A percentile compares a stretch with the other conserved stretches of the same genome.
Conservation (phyloP, 2,797 vertebrate species). For the Melanotaenia pygmaea region DNA sequence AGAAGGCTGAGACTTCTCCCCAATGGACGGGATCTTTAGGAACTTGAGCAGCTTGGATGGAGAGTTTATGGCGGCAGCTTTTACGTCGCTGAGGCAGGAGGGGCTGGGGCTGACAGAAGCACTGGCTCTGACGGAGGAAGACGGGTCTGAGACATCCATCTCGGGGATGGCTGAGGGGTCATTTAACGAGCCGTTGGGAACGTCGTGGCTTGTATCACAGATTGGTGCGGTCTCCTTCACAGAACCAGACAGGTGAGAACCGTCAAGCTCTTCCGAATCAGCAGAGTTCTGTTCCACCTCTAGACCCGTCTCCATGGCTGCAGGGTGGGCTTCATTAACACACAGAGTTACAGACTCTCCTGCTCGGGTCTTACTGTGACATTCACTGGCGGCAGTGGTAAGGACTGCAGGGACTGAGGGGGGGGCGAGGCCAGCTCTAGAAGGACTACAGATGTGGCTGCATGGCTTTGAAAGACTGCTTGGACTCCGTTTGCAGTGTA, state of each 20-base stretch:
- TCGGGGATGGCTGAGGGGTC: constrained; percentile 66
- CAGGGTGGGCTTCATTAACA: constrained; percentile 67
- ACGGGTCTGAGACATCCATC: constrained; percentile 55
- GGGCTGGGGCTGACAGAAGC: constrained; percentile 82
- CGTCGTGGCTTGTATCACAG: constrained; percentile 49
- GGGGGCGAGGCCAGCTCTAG: constrained; percentile 58
- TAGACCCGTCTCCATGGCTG: constrained; percentile 64
- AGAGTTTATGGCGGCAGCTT: constrained; percentile 84
- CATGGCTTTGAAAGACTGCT: constrained; percentile 82
- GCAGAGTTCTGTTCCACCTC: constrained; percentile 41
- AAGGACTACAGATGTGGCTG: constrained; percentile 75
- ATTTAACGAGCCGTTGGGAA: constrained; percentile 57
- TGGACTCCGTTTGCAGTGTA: constrained; percentile 83
- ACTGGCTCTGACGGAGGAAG: constrained; percentile 76
- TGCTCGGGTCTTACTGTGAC: constrained; percentile 69
- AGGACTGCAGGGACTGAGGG: constrained; percentile 75
- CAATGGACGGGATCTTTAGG: constrained; percentile 88
- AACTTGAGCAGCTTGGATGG: constrained; percentile 92
- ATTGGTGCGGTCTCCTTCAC: constrained; percentile 54
- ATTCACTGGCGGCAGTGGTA: constrained; percentile 62
- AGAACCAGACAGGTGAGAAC: constrained; percentile 61
- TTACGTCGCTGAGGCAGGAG: constrained; percentile 84
- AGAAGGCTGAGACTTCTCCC: constrained; percentile 82
- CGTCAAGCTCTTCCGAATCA: constrained; percentile 61
- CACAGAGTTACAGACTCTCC: constrained; percentile 57